These are phyloP conservation scores for Zelostemma sp. DNA, from an alignment of 1,140 invertebrate genomes.

Conservation along the genomic window DNA sequence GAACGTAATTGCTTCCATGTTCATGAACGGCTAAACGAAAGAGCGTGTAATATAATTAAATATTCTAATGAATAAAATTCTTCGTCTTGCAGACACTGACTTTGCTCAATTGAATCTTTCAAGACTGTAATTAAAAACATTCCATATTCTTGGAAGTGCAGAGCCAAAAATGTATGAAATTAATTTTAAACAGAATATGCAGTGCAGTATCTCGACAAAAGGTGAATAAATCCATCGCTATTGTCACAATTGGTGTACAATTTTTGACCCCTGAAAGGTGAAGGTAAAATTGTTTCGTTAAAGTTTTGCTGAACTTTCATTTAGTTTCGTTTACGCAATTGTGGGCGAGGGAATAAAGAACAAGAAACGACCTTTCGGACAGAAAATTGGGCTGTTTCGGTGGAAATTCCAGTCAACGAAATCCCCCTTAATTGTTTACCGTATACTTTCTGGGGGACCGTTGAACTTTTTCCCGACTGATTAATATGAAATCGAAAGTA, in stretches of 20 bases:
- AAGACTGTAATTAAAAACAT: not conserved
- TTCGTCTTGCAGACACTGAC: conserved; percentile 10
- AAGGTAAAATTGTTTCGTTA: too few species aligned
- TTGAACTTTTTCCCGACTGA: conserved; percentile 36
- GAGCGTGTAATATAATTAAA: conserved; percentile 27
- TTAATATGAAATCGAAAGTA: conserved; percentile 43
- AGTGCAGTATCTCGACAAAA: too few species aligned
- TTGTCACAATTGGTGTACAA: too few species aligned
- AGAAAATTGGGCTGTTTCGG: conserved; percentile 31
- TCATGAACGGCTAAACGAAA: conserved; percentile 24
- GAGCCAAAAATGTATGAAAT: not conserved
- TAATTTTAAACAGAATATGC: too few species aligned
- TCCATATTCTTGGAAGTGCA: not conserved
- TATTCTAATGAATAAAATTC: conserved; percentile 17
- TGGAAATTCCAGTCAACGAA: conserved; percentile 33
- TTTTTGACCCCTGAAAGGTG: too few species aligned
- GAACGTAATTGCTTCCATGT: conserved; percentile 32
- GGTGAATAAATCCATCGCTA: too few species aligned
- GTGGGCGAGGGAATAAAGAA: conserved; percentile 1
- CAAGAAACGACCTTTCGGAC: conserved; percentile 14
- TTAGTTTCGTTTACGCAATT: conserved; percentile 23
- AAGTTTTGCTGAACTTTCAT: conserved; percentile 14
- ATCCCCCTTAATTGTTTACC: conserved; percentile 39
- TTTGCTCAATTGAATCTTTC: conserved; percentile 25
- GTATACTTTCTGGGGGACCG: conserved; percentile 14